Evolutionary conservation across 2,888 invertebrate genomes (phyloP), one percentile per base, ranked within the genome.

Genomic region (Gryllus longicercus): DNA sequence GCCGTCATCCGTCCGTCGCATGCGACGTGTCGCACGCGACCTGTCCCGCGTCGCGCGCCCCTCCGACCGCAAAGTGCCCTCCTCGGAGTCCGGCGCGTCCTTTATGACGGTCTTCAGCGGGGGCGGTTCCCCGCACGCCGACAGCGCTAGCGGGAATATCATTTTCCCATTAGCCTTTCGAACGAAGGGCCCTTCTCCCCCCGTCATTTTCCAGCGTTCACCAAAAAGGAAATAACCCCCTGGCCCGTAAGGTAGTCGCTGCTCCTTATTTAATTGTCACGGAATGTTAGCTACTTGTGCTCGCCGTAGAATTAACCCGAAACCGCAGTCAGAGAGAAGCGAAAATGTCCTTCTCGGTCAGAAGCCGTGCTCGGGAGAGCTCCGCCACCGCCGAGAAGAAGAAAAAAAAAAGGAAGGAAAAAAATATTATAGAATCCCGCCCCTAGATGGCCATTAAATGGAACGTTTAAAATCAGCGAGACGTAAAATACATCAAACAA

Each of bases 91-190:
- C 63, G 63, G 63, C 63, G 63, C 63, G 63, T 14, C n/a, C 63
- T 63, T 63, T 63, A 63, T 63, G 63, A 63, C 14, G 63, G 63
- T 14, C n/a, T 63, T 63, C 14, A 63, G 11, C 63, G n/a, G 63
- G 63, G 63, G n/a, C 2, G 2, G 63, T 4, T 14, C 16, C 63
- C 63, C n/a, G 63, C n/a, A 5, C 38, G 63, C 14, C 10, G 63
- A 63, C 63, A 63, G n/a, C 11, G n/a, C 63, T 63, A 10, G 63
- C 63, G 63, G 63, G 63, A 63, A 63, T 63, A 63, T 63, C 63
- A 63, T 63, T 63, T 63, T 63, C 63, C 63, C 63, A 63, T 63
- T 63, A 63, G 63, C 63, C 63, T 63, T n/a, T n/a, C 63, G 63
- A n/a, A 14, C 14, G 63, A 5, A 63, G 63, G 63, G 63, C 63